phyloP scores from a whole-genome alignment of 2,113 vertebrate species.

The Potamarius usumacintae region DNA sequence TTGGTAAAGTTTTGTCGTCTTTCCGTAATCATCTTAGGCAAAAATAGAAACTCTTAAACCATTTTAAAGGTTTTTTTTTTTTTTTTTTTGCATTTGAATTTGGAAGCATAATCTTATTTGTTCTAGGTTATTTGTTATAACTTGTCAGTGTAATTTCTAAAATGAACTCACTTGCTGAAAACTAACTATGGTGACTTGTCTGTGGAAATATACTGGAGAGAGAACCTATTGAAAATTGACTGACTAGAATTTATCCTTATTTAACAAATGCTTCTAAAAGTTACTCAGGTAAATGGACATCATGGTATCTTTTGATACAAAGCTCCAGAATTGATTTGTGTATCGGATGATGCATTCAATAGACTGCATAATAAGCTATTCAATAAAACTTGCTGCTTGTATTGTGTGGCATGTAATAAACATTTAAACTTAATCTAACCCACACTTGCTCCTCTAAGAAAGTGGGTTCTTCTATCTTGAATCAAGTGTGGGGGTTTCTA shows the following conservation, averaged over 20 bases:
- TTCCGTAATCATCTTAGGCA: background rate
- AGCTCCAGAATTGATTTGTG: background rate
- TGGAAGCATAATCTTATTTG: background rate
- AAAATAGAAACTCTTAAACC: background rate
- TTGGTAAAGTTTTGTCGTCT: background rate
- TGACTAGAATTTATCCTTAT: background rate
- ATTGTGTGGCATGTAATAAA: background rate
- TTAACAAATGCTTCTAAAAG: background rate
- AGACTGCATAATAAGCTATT: background rate
- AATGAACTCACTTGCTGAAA: background rate
- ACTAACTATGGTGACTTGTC: background rate
- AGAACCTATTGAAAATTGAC: background rate
- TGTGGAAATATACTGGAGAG: background rate
- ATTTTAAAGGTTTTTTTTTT: background rate
- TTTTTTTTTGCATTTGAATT: background rate
- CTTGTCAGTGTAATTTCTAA: background rate
- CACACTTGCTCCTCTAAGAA: too few species aligned
- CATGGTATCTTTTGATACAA: background rate
- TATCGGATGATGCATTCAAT: background rate
- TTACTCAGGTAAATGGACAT: background rate
- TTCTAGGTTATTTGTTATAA: background rate
- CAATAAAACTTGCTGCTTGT: background rate
- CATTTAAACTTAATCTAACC: background rate
- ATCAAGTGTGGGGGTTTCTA: background rate
- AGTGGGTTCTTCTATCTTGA: background rate